These are phyloP conservation scores for Bombyx mandarina DNA, from an alignment of 1,140 invertebrate species.

Conservation along the genomic window DNA sequence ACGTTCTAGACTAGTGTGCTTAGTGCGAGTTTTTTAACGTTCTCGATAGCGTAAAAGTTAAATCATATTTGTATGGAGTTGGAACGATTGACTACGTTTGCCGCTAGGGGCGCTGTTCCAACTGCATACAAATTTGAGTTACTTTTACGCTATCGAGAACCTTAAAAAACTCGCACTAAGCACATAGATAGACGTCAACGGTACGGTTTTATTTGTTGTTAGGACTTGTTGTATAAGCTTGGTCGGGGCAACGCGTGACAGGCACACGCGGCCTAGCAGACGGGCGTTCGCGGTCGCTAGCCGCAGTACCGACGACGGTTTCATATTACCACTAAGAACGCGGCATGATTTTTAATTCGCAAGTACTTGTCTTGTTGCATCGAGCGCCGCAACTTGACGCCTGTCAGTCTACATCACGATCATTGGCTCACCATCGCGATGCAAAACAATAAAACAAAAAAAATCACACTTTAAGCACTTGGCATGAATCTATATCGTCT, in stretches of 20 bases:
- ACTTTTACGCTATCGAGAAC: too few relatives aligned
- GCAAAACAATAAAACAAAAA: constrained; percentile 1
- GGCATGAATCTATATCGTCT: not conserved
- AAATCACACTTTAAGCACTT: not conserved
- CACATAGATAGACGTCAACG: too few relatives aligned
- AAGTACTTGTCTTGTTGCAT: constrained; percentile 8
- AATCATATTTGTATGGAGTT: too few relatives aligned
- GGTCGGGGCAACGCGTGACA: constrained; percentile 23
- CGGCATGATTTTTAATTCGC: constrained; percentile 39
- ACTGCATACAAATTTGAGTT: too few relatives aligned
- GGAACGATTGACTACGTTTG: too few relatives aligned
- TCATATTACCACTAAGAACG: constrained; percentile 34
- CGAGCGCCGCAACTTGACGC: not conserved
- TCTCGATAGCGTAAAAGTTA: too few relatives aligned
- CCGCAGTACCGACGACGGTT: constrained; percentile 23
- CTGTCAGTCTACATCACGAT: constrained; percentile 1
- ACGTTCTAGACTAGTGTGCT: too few relatives aligned
- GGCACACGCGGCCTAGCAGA: constrained; percentile 17
- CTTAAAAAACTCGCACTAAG: too few relatives aligned
- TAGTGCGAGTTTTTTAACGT: too few relatives aligned
- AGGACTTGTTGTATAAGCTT: constrained; percentile 9
- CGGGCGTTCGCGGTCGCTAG: constrained; percentile 31
- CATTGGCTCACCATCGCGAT: not conserved
- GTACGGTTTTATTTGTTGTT: too few relatives aligned
- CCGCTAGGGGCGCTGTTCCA: too few relatives aligned